Evolutionary conservation across 2,888 invertebrate species (phyloP).

Genomic region (Agrenia bidenticulata): DNA sequence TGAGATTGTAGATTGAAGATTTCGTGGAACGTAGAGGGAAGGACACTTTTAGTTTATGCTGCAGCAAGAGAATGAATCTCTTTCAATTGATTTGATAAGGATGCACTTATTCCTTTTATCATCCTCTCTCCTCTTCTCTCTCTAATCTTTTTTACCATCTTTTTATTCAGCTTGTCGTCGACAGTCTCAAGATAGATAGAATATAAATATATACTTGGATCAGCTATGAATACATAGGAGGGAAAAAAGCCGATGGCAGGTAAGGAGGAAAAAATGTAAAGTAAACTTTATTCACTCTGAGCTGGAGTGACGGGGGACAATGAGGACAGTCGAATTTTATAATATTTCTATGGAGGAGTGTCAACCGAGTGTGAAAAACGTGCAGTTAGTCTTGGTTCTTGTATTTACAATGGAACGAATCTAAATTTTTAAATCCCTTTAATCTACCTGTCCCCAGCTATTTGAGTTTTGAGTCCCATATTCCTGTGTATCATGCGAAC

Average conservation of each 20-base stretch:
- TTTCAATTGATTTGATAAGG: constrained; percentile 4
- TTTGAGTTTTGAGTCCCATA: no score
- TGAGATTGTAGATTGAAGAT: no score
- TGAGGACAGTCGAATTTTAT: neutral
- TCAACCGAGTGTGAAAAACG: constrained; percentile 21
- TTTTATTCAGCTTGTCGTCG: constrained; percentile 1
- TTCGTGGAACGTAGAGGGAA: no score
- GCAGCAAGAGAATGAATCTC: no score
- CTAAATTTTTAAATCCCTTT: constrained; percentile 8
- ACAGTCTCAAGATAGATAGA: no score
- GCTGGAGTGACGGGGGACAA: neutral
- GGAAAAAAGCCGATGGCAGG: neutral
- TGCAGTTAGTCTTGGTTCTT: constrained; percentile 14
- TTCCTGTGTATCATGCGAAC: no score
- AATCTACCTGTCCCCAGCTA: constrained; percentile 10
- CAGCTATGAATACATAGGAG: no score
- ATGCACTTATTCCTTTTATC: constrained; percentile 1
- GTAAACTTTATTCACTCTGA: neutral
- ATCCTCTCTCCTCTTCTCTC: neutral
- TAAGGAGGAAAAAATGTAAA: neutral
- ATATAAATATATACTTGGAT: no score
- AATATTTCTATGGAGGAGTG: constrained; percentile 12
- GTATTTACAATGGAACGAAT: neutral
- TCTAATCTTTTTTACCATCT: constrained; percentile 3
- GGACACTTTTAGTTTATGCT: no score